These are phyloP conservation scores for Pangasius macronema DNA, from an alignment of 2,797 vertebrate genomes.

Conservation along the genomic window DNA sequence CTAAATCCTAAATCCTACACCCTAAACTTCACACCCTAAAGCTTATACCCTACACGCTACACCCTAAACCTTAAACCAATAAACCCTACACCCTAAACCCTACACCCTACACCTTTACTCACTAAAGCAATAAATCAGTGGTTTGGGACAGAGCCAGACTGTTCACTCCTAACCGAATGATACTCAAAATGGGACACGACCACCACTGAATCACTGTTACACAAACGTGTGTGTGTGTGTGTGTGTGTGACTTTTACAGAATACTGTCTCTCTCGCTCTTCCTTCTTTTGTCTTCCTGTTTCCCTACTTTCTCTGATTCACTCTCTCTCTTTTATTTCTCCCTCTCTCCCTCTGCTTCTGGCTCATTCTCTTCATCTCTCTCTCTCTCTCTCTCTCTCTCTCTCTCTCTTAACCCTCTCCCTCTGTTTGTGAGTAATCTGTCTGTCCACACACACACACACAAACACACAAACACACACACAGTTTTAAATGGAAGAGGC, in stretches of 20 bases:
- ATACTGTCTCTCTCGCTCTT: not conserved
- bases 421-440: no score
- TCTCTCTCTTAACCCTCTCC: no score
- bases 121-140: constrained; percentile 23
- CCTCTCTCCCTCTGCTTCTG: no score
- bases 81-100: not conserved
- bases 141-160: constrained; percentile 4
- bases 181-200: not conserved
- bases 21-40: not conserved
- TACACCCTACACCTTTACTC: not conserved
- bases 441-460: not conserved
- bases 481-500: constrained; percentile 24
- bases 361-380: no score
- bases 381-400: not conserved
- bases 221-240: not conserved
- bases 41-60: not conserved
- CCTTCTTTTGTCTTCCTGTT: no score
- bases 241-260: not conserved
- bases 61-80: not conserved
- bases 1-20: not conserved
- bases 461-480: not conserved
- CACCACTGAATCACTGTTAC: constrained; percentile 7
- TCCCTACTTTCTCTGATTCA: not conserved
- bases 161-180: not conserved
- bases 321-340: no score